phyloP scores from a whole-genome alignment of 2,888 invertebrate species.

The Invenusta paracnida region DNA sequence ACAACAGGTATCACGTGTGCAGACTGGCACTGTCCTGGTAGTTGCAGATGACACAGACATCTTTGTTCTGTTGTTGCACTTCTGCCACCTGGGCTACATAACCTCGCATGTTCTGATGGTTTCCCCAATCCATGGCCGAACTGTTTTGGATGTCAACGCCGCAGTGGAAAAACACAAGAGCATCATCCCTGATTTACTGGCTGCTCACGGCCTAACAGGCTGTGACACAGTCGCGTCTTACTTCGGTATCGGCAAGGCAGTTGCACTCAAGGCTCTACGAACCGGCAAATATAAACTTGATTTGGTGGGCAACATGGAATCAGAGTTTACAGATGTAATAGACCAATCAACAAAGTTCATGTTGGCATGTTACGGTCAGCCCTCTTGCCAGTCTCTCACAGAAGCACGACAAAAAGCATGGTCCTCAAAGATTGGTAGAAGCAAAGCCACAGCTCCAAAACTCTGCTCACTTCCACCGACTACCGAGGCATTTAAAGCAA shows the following conservation, averaged over 20 bases:
- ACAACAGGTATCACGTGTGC: not conserved
- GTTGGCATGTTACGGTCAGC: not conserved
- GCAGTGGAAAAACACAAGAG: not conserved
- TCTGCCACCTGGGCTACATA: not conserved
- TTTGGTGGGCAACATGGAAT: not conserved
- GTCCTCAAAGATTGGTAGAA: not conserved
- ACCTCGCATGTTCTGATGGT: not conserved
- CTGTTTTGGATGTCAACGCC: not conserved
- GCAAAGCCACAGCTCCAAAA: not conserved
- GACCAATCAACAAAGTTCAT: not conserved
- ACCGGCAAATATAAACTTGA: not conserved
- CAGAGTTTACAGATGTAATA: no score
- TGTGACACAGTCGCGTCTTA: not conserved
- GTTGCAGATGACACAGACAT: constrained; percentile 2
- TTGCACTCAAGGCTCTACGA: not conserved
- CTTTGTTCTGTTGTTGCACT: not conserved
- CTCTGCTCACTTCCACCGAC: not conserved
- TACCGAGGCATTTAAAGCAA: not conserved
- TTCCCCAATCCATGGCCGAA: not conserved
- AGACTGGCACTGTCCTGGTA: not conserved
- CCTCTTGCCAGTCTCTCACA: not conserved
- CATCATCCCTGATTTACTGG: not conserved
- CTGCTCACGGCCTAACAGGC: constrained; percentile 10
- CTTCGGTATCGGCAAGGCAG: not conserved
- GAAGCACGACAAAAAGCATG: not conserved